Evolutionary conservation across 2,888 invertebrate genomes (phyloP), one percentile per base, ranked within the genome.

Genomic region (Lasioglossum pauxillum): DNA sequence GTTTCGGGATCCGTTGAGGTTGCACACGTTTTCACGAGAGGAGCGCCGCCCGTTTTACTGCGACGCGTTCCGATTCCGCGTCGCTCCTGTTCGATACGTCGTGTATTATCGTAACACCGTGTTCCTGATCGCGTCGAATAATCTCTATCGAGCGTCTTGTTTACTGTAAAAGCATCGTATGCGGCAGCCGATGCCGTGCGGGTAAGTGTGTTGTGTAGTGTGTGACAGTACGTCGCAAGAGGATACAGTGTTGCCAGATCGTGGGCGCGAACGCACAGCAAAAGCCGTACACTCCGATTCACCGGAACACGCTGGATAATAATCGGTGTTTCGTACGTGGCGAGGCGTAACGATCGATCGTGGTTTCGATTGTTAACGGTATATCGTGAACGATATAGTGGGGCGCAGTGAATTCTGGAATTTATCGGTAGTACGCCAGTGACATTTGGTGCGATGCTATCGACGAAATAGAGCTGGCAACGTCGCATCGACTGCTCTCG

Each of bases 1-100:
- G 94, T 93, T 93, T 93, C 92, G 94, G 93, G 93, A 92, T 93
- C 93, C 93, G 94, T 93, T 90, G 92, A 92, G 92, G 94, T 91
- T 92, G 91, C 93, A 94, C 94, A 94, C 92, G 93, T 92, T 88
- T 91, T 88, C 88, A 86, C 91, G 85, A 82, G 87, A 84, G 78
- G 75, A 88, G 82, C 83, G 83, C 82, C 84, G 76, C 80, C 67
- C 81, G 78, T 83, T 78, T 78, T 85, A 75, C 69, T 78, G 84
- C 83, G 85, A 88, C 86, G 87, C 89, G 84, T 69, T 82, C 64
- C 67, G 44, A n/a, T 72, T n/a, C 80, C 78, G 49, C 74, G 57
- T 35, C 49, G 72, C 19, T 78, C 46, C 23, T 53, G 41, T 64
- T 60, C 60, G 73, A 80, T 86, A 86, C 19, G 12, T 1, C 49